Evolutionary conservation across 2,113 vertebrate genomes (phyloP), one percentile per base, ranked within the genome.

Genomic region (Sterrhoptilus dennistouni): DNA sequence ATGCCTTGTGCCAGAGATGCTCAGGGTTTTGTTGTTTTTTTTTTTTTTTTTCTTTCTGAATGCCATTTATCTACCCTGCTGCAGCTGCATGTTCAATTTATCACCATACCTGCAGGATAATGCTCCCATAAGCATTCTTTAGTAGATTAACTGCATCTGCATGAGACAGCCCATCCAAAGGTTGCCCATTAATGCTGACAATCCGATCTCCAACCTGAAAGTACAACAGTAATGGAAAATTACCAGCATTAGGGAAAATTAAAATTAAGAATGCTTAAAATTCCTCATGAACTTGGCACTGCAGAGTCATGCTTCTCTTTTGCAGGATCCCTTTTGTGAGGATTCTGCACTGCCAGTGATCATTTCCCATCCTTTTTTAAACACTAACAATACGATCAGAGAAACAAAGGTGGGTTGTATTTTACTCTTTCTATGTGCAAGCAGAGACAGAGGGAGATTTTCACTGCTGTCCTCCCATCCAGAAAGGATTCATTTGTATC

Each of bases 141-240:
- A 99, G 97, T 78, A 99, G 98, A 98, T 98, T 98, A 95, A 99
- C 99, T 5, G 98, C 99, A 7, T 99, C 99, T 5, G 98, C 95
- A 61, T 99, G 99, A 66, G 99, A 98, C 97, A 99, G 96, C 86
- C 98, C 98, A 71, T 99, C 99, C 97, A 99, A 97, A 72, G 98
- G 97, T 94, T 98, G 98, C 83, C 98, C 97, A 87, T 99, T 99
- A 88, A 99, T 99, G 97, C 98, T 99, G 97, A 99, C 98, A 95
- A 99, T 99, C 93, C 99, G 98, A 97, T 99, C 99, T 50, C 99
- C 99, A 92, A 99, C 99, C 99, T 99, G 71, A 68, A 97, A 93
- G 93, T 59, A 96, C 86, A 97, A 97, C 90, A 92, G 95, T 27
- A 94, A 93, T 68, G 89, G 97, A 97, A 98, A 98, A 97, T 98